These are phyloP conservation scores for Manis crassicaudata DNA, from an alignment of 2,797 vertebrate genomes.

Conservation along the genomic window DNA sequence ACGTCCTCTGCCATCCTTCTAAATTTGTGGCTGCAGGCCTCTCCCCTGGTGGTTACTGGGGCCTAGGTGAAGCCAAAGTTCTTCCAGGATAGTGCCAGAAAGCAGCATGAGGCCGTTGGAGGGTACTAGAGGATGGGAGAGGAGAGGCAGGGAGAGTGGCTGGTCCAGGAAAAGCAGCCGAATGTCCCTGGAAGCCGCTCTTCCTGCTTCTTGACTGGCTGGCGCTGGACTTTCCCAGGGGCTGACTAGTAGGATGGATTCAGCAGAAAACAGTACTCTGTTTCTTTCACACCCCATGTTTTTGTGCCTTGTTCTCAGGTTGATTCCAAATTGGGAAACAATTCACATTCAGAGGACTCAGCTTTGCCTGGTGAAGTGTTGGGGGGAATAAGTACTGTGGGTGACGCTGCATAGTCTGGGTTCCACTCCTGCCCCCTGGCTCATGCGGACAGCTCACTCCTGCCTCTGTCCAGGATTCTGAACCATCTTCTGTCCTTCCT, in stretches of 20 bases:
- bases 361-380: background rate
- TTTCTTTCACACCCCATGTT: background rate
- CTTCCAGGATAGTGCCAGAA: background rate
- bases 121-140: background rate
- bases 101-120: background rate
- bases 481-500: background rate
- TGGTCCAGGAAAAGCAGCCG: background rate
- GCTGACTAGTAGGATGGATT: background rate
- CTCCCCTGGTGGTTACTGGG: background rate
- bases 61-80: background rate
- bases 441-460: accelerated
- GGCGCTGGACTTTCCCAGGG: background rate
- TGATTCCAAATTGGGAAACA: background rate
- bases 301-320: background rate
- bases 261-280: background rate
- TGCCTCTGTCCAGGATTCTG: background rate
- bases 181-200: background rate
- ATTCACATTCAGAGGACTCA: background rate
- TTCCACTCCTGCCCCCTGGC: background rate
- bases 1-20: background rate
- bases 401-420: background rate
- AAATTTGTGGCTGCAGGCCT: background rate
- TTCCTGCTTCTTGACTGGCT: background rate
- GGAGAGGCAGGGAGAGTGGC: background rate
- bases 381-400: background rate